Base-by-base conservation (phyloP, 2,888 invertebrate species). In the Aradus depressus region DNA sequence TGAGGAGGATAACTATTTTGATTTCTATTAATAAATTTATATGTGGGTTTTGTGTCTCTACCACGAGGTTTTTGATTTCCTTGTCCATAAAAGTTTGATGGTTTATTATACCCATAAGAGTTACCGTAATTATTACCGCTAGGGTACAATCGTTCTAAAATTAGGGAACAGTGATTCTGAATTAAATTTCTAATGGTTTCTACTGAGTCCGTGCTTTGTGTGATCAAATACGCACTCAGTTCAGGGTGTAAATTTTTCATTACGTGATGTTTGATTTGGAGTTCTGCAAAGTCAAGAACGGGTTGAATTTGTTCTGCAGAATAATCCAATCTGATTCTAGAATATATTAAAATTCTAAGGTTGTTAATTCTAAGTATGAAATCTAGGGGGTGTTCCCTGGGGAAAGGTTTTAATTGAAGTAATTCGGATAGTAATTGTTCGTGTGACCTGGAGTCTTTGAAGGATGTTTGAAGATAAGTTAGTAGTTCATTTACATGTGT, bases 341-440 rank as follows among this genome's bases (percentile, higher is more conserved):
- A 23, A 16, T 12, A 42, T 4, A 25, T 42, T 2, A 42, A 25
- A 1, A 26, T n/a, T 25, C 26, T 22, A 22, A 42, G 5, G 2
- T 42, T 6, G 16, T 6, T 26, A 16, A 42, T 23, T n/a, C 42
- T 42, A 6, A 16, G 18, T n/a, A 42, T 25, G 14, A 42, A 42
- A 1, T 8, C n/a, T 21, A 41, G n/a, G 3, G 25, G 41, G 22
- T 41, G 41, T n/a, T 41, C 23, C 16, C 16, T 41, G n/a, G 25
- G 25, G 12, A 12, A 18, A 6, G 41, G 8, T 10, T 41, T 41
- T 14, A 12, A 25, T 2, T 25, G 22, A 21, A 41, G 3, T 6
- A 41, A 16, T 41, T 25, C 41, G 10, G n/a, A 12, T 16, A 25
- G 4, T 21, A 26, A 22, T 42, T 42, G 42, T 42, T 42, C 42